A percentile compares a stretch with the other conserved stretches of the same genome.
Evolutionary conservation across 92 coral and sea anemone species (phyloP).

Genomic region (Isaurus tuberculatus): DNA sequence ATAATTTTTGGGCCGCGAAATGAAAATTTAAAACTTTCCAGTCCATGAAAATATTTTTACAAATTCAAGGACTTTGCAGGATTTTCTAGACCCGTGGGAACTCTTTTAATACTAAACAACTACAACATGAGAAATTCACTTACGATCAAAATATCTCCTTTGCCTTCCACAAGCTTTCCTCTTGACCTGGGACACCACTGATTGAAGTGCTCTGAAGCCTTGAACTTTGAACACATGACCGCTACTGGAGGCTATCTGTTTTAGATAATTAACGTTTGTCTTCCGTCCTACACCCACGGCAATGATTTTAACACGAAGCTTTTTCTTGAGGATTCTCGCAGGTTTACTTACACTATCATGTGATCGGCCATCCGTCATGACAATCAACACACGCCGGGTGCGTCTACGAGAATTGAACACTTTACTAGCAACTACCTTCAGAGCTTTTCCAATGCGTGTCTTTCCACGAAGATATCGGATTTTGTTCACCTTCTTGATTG

Average conservation of each 20-base stretch:
- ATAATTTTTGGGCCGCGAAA: no score
- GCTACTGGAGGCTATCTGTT: constrained; percentile 65
- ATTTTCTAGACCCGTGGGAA: no score
- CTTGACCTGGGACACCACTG: constrained; percentile 68
- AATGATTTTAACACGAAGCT: constrained; percentile 60
- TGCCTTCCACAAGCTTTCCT: constrained; percentile 67
- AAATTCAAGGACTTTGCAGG: no score
- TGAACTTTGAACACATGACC: constrained; percentile 68
- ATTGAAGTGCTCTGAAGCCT: constrained; percentile 63
- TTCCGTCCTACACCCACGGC: constrained; percentile 75
- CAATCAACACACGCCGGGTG: constrained; percentile 68
- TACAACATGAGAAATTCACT: not conserved
- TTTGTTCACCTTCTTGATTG: constrained; percentile 61
- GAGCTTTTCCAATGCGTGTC: constrained; percentile 82
- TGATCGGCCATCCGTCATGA: constrained; percentile 84
- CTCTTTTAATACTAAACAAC: not conserved
- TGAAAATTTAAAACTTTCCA: no score
- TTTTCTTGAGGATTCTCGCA: constrained; percentile 61
- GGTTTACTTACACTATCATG: constrained; percentile 64
- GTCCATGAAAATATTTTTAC: no score
- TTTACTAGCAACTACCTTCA: constrained; percentile 38
- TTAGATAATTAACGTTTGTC: constrained; percentile 57
- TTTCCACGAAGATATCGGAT: constrained; percentile 87
- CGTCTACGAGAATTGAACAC: constrained; percentile 54
- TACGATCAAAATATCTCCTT: not conserved